Evolutionary conservation across 2,797 vertebrate species (phyloP).

Genomic region (Sebastolobus altivelis): DNA sequence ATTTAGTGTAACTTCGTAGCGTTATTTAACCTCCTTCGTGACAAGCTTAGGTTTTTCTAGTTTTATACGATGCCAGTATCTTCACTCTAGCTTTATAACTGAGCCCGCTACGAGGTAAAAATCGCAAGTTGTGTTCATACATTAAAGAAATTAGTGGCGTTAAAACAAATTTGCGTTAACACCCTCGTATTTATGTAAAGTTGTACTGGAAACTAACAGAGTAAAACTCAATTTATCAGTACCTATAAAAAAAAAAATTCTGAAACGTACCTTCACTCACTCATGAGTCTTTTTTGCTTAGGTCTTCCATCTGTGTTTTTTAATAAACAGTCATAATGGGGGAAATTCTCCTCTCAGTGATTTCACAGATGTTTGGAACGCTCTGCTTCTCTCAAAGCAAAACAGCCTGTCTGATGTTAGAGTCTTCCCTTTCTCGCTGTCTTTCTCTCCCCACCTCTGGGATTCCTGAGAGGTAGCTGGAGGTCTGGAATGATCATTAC

Average conservation of each 20-base stretch:
- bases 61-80: too few relatives aligned
- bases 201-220: slow-evolving; percentile 5
- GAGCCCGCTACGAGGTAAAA: too few relatives aligned
- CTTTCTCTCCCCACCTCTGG: slow-evolving; percentile 57
- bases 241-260: background rate
- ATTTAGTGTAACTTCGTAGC: too few relatives aligned
- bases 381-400: slow-evolving; percentile 60
- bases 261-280: slow-evolving; percentile 1
- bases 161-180: too few relatives aligned
- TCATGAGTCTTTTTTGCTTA: slow-evolving; percentile 12
- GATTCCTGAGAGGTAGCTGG: slow-evolving; percentile 63
- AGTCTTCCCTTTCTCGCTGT: slow-evolving; percentile 41
- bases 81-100: too few relatives aligned
- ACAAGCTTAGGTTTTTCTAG: too few relatives aligned
- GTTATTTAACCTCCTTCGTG: too few relatives aligned
- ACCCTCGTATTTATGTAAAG: background rate
- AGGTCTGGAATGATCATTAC: slow-evolving; percentile 80
- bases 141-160: too few relatives aligned
- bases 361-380: slow-evolving; percentile 78
- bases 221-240: background rate
- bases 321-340: slow-evolving; percentile 60
- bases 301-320: slow-evolving; percentile 55
- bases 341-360: slow-evolving; percentile 54
- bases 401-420: slow-evolving; percentile 65
- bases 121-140: too few relatives aligned